These are phyloP conservation scores for Kradibia gibbosae DNA, from an alignment of 1,140 invertebrate genomes.

Conservation along the genomic window DNA sequence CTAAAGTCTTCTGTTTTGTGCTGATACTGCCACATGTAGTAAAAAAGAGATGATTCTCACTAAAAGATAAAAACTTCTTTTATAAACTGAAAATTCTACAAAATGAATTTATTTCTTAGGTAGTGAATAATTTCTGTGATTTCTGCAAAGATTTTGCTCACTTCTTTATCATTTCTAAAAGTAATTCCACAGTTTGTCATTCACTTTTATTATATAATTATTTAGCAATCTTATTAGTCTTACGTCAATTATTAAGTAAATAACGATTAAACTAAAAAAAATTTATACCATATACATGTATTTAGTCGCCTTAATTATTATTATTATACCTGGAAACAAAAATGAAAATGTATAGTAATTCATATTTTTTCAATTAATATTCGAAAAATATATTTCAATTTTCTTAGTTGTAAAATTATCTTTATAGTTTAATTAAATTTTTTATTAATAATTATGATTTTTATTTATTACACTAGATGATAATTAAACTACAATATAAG, in stretches of 20 bases:
- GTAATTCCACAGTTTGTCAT: neutral
- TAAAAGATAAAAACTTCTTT: conserved; percentile 44
- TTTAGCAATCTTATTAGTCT: neutral
- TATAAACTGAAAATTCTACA: conserved; percentile 32
- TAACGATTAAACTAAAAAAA: neutral
- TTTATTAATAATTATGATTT: too few species aligned
- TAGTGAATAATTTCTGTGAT: conserved; percentile 37
- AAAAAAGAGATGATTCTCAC: neutral
- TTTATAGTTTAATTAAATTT: too few species aligned
- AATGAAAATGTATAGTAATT: too few species aligned
- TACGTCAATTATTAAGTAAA: conserved; percentile 13
- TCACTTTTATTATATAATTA: conserved; percentile 1
- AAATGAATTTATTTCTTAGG: conserved; percentile 36
- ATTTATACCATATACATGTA: too few species aligned
- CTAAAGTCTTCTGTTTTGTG: neutral
- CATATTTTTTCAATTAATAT: too few species aligned
- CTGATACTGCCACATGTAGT: neutral
- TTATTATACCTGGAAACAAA: too few species aligned
- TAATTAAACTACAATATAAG: too few species aligned
- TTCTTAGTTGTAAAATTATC: too few species aligned
- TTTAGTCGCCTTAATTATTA: neutral
- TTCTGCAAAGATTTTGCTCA: neutral
- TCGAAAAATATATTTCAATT: too few species aligned
- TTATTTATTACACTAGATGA: too few species aligned
- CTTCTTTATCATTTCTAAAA: conserved; percentile 33